Evolutionary conservation across 2,888 invertebrate species (phyloP).

Genomic region (Idaea aversata): DNA sequence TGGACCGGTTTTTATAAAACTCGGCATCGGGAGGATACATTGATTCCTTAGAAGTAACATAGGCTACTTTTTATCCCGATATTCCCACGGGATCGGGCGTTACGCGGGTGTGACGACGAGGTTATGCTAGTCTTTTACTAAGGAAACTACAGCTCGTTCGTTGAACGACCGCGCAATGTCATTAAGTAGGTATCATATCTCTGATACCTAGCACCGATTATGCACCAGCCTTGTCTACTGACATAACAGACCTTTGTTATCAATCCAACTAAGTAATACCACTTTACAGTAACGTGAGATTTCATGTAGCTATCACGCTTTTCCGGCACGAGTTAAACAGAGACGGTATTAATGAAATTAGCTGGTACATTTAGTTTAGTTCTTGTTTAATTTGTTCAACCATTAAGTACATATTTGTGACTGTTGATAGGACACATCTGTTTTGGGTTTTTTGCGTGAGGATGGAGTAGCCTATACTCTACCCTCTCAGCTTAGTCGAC

Average conservation of each 20-base stretch:
- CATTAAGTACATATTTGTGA: neutral
- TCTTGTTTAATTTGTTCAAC: neutral
- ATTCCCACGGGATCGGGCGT: too few relatives aligned
- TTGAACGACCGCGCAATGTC: slow-evolving; percentile 27
- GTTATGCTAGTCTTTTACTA: too few relatives aligned
- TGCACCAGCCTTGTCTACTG: slow-evolving; percentile 22
- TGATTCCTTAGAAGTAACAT: too few relatives aligned
- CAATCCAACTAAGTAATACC: slow-evolving; percentile 27
- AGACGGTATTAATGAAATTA: neutral
- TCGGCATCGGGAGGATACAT: too few relatives aligned
- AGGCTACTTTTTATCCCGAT: too few relatives aligned
- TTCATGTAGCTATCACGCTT: slow-evolving; percentile 6
- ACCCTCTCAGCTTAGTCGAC: too few relatives aligned
- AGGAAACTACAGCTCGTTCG: neutral
- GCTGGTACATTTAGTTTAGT: neutral
- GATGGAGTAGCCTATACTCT: too few relatives aligned
- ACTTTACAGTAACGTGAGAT: slow-evolving; percentile 37
- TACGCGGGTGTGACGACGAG: too few relatives aligned
- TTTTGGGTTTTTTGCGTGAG: neutral
- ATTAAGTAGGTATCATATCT: slow-evolving; percentile 16
- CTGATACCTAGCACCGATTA: slow-evolving; percentile 3
- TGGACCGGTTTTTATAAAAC: too few relatives aligned
- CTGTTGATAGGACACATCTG: neutral
- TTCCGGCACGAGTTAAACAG: neutral
- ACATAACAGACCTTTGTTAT: slow-evolving; percentile 50